Base-by-base conservation (phyloP, 2,888 invertebrate species). In the Tetropium fuscum region DNA sequence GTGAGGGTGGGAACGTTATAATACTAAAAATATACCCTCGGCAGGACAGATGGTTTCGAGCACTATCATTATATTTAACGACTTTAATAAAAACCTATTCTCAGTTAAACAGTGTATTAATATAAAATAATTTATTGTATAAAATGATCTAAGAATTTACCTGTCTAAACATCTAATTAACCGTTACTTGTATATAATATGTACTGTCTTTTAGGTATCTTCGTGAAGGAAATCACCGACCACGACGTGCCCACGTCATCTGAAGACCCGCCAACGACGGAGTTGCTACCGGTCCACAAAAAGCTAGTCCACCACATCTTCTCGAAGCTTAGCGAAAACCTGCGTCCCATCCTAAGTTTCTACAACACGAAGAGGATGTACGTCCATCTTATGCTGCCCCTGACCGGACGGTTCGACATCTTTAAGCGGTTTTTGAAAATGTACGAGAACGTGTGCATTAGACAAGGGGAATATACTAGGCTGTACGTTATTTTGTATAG, bases 371-470 rank as follows among this genome's bases (percentile, higher is more conserved):
- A 59, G 7, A 69, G 65, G 27, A 34, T 61, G 8, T 32, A 41
- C 64, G 90, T 95, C 58, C 84, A 90, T 62, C 93, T 98, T 72
- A 88, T 98, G 40, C 82, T 98, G 30, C 96, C 98, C 0, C 83
- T 98, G 7, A 87, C 93, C 6, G 98, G 97, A 0, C 87, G 97
- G 62, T 88, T 89, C 64, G 85, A 88, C 22, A 90, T 90, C 0
- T 96, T 98, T 75, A 84, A 87, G 30, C 86, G 97, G 44, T 98
- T 98, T 80, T 85, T 97, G 79, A 86, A 84, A 57, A 92, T 91
- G 75, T 97, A 93, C 80, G 94, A 95, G 80, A 87, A 90, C 47
- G 86, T 91, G 15, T 90, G 91, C 66, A 78, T 93, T n/a, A 83
- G 84, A 71, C 84, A 82, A 18, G 83, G 86, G 61, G 88, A 91